Base-by-base conservation (phyloP, 2,113 vertebrate genomes). In the Anolis sagrei region DNA sequence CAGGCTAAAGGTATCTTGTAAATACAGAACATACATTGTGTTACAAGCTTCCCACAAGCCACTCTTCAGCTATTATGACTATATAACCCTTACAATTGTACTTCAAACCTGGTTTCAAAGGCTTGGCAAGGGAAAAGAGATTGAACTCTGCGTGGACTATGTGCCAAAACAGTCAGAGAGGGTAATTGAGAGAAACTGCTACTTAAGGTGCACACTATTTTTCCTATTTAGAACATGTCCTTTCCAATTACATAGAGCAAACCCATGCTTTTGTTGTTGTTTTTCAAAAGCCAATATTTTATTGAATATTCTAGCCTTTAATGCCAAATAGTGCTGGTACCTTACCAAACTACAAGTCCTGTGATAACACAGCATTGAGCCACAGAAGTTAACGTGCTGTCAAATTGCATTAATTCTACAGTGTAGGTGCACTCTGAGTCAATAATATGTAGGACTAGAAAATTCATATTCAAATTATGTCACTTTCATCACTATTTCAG, bases 41-140 rank as follows among this genome's bases (percentile, higher is more conserved):
- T n/a, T 29, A n/a, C 27, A 69, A 69, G n/a, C 19, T 64, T 76
- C 21, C 34, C 18, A 76, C 58, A 25, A 64, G 7, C 25, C 23
- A 34, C 23, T 76, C 19, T 76, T 84, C 14, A 61, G 19, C 29
- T 32, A 66, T 19, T 76, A 27, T 21, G 25, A 32, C 58, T 66
- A 11, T 10, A 61, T 16, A 49, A 61, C 27, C 34, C 48, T 70
- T 32, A n/a, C 44, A 70, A 5, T 2, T 81, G 7, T 27, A 29
- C 21, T 14, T 82, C n/a, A 82, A 82, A 82, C n/a, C 69, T 32
- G 25, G 29, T 44, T 10, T 81, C n/a, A 81, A 70, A 72, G 32
- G 11, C 34, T 73, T 82, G 68, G 19, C 69, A 39, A 19, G 36
- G 25, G 9, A 32, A 10, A 51, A 49, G 1, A 49, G 44, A 77